Evolutionary conservation across 1,140 invertebrate species (phyloP).

Genomic region (Drosophila bocki): DNA sequence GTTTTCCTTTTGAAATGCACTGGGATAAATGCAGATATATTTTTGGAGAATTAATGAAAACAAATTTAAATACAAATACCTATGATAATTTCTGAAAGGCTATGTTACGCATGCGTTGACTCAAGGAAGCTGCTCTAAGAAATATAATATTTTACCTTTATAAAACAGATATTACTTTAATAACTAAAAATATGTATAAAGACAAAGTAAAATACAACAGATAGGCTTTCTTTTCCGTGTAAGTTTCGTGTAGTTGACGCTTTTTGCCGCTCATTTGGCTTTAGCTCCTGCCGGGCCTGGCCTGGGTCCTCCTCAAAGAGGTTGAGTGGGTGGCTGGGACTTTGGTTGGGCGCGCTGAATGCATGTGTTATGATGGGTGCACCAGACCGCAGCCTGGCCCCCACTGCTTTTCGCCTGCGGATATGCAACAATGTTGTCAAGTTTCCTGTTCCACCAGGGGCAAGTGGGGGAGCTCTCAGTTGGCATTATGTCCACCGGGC

Average conservation of each 20-base stretch:
- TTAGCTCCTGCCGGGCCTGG: not conserved
- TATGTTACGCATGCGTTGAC: not conserved
- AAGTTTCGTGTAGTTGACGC: constrained; percentile 13
- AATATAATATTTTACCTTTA: not conserved
- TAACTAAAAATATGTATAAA: not conserved
- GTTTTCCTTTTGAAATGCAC: constrained; percentile 37
- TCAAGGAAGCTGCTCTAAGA: not conserved
- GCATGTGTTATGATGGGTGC: constrained; percentile 36
- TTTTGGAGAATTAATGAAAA: not conserved
- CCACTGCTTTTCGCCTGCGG: constrained; percentile 54
- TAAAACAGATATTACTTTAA: not conserved
- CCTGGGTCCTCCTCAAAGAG: not conserved
- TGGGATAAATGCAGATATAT: not conserved
- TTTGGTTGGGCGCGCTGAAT: constrained; percentile 6
- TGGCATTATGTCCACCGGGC: constrained; percentile 75
- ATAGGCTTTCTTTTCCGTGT: constrained; percentile 21
- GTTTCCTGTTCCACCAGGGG: constrained; percentile 50
- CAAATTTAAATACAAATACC: too few species aligned
- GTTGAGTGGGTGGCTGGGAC: constrained; percentile 3
- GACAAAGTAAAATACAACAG: not conserved
- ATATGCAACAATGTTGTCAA: constrained; percentile 80
- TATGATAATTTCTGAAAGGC: not conserved
- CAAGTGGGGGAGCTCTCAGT: constrained; percentile 20
- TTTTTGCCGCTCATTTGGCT: constrained; percentile 44
- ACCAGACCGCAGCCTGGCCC: constrained; percentile 37